Conservation (phyloP, 2,113 vertebrate species). For the Noturus placidus region DNA sequence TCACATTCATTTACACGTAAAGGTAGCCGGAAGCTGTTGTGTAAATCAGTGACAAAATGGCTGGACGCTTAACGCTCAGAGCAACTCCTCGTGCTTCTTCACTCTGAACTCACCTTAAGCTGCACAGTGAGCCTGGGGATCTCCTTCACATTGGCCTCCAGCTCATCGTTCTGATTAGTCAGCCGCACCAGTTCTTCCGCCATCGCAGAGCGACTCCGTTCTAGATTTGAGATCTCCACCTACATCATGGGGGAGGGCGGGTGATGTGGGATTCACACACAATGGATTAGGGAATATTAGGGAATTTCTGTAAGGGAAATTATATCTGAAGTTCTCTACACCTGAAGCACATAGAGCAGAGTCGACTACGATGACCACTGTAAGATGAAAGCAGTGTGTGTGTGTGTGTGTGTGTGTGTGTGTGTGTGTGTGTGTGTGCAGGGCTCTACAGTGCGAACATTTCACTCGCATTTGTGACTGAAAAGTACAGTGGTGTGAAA, state of each 20-base stretch:
- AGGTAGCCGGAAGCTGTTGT: background rate
- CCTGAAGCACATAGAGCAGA: background rate
- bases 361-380: background rate
- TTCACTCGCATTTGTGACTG: too few species aligned
- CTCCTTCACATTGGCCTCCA: conserved; percentile 89
- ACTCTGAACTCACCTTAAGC: conserved; percentile 76
- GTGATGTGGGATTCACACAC: background rate
- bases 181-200: conserved; percentile 92
- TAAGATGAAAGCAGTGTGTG: background rate
- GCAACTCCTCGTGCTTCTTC: background rate
- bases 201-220: conserved; percentile 92
- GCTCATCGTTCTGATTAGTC: conserved; percentile 95
- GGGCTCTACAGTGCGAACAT: too few species aligned
- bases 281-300: background rate
- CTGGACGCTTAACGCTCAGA: background rate
- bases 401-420: background rate
- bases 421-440: background rate
- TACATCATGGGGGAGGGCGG: conserved; percentile 47
- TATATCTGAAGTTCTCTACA: background rate
- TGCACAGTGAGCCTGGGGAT: conserved; percentile 84
- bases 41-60: background rate
- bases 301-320: background rate
- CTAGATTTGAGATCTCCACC: conserved; percentile 90
- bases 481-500: too few species aligned
- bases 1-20: background rate